phyloP scores from a whole-genome alignment of 2,113 vertebrate genomes.

The Mionectes macconnelli region DNA sequence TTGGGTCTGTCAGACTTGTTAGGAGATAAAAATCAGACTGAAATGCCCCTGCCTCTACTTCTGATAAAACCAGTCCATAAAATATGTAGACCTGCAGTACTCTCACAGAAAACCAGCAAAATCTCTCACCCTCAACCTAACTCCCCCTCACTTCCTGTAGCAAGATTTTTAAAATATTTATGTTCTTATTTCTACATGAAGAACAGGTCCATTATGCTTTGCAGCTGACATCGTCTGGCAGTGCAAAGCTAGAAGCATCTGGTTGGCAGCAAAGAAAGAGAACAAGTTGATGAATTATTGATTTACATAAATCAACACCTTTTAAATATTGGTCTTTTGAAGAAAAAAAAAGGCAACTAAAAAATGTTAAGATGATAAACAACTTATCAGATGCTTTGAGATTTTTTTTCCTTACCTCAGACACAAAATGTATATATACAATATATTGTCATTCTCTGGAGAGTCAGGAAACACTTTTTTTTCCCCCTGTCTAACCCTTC shows the following conservation, averaged over 20 bases:
- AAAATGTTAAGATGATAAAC: slow-evolving; percentile 68
- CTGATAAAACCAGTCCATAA: slow-evolving; percentile 79
- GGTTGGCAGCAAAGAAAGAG: slow-evolving; percentile 78
- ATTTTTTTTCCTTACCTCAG: slow-evolving; percentile 46
- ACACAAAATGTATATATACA: background rate
- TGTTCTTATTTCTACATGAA: slow-evolving; percentile 86
- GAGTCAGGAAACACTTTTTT: background rate
- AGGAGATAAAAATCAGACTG: slow-evolving; percentile 90
- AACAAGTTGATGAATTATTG: slow-evolving; percentile 91
- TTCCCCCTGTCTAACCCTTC: background rate
- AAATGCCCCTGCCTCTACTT: slow-evolving; percentile 78
- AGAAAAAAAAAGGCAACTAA: slow-evolving; percentile 31
- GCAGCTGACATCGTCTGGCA: slow-evolving; percentile 86
- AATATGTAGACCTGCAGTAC: slow-evolving; percentile 78
- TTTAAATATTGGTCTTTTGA: slow-evolving; percentile 77
- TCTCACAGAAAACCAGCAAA: slow-evolving; percentile 71
- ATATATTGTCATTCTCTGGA: background rate
- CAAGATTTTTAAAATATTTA: slow-evolving; percentile 91
- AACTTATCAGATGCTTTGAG: slow-evolving; percentile 39
- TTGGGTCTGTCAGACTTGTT: slow-evolving; percentile 88
- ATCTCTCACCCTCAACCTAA: slow-evolving; percentile 60
- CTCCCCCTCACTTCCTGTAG: slow-evolving; percentile 73
- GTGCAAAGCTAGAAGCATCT: slow-evolving; percentile 82
- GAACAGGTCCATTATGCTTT: slow-evolving; percentile 81
- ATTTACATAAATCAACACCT: slow-evolving; percentile 91